phyloP scores from a whole-genome alignment of 2,888 invertebrate species.

The Rhabditophanes sp. region DNA sequence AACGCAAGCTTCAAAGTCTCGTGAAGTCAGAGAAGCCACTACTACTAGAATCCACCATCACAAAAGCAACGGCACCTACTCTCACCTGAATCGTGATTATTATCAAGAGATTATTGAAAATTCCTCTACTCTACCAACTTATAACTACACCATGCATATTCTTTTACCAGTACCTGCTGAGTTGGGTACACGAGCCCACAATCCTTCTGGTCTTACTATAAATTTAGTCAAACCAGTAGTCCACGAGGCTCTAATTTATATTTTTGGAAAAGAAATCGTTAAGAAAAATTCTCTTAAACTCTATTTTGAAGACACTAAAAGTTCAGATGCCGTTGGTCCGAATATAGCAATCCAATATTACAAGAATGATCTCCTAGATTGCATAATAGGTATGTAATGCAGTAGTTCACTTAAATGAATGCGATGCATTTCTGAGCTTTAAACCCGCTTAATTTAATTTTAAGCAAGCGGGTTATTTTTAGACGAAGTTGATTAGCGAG shows the following conservation, averaged over 20 bases:
- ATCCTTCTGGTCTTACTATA: slow-evolving; percentile 36
- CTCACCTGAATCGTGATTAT: neutral
- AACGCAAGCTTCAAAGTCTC: slow-evolving; percentile 1
- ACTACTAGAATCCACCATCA: too few species aligned
- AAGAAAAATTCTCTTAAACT: slow-evolving; percentile 19
- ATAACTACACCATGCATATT: slow-evolving; percentile 21
- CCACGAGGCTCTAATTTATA: slow-evolving; percentile 27
- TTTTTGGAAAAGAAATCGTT: slow-evolving; percentile 13
- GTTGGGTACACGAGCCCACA: slow-evolving; percentile 16
- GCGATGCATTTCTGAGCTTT: too few species aligned
- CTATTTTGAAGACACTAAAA: slow-evolving; percentile 25
- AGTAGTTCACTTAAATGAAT: too few species aligned
- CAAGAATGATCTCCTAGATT: slow-evolving; percentile 25
- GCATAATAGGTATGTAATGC: slow-evolving; percentile 25
- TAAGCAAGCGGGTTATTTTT: too few species aligned
- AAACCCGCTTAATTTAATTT: too few species aligned
- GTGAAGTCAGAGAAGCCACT: slow-evolving; percentile 1
- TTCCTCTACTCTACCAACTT: neutral
- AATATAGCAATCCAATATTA: slow-evolving; percentile 36
- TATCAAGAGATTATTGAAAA: neutral
- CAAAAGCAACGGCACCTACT: too few species aligned
- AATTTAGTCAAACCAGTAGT: slow-evolving; percentile 27
- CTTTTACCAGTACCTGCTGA: slow-evolving; percentile 26
- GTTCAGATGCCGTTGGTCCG: slow-evolving; percentile 38
- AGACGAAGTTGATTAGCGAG: too few species aligned